Base-by-base conservation (phyloP, 92 coral and sea anemone genomes). In the Paramuricea clavata region DNA sequence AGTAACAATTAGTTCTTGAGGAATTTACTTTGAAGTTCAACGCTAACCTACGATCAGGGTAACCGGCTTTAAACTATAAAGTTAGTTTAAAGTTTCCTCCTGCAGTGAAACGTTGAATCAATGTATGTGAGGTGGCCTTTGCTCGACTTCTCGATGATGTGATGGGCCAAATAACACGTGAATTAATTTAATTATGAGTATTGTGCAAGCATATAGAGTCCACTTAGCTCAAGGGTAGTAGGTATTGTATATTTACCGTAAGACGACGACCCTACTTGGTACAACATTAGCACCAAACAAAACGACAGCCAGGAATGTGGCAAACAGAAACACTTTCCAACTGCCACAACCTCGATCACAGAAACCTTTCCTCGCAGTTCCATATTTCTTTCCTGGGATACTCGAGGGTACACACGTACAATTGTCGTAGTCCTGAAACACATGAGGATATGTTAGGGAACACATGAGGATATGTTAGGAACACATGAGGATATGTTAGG, bases 281-380 rank as follows among this genome's bases (percentile, higher is more conserved):
- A 88, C 78, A 11, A 83, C 32, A 25, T 44, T 88, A 12, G 88
- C 64, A 10, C 93, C 93, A 81, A 90, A 74, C 21, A 82, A 49
- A 22, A 86, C 87, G 11, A 90, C 61, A 13, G 76, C 84, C 76
- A 90, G 8, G 39, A 88, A 83, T 6, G 86, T 12, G 10, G 69
- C 49, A 3, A 85, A 69, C 71, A 90, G 71, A 81, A 90, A 90
- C 17, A 90, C 23, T 49, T 76, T 67, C 68, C 87, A 90, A 47
- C 88, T 90, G 69, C 64, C 82, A 82, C 93, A 90, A 28, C 84
- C 62, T 49, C 93, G 70, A 74, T 90, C 93, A 52, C 93, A 90
- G 83, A 65, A 90, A 71, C 93, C 93, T 59, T 82, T 67, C 26
- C 32, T 81, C 0, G 90, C 93, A 22, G 83, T 64, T 10, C 73